phyloP scores from a whole-genome alignment of 1,140 invertebrate genomes.

The Drosophila prosaltans region DNA sequence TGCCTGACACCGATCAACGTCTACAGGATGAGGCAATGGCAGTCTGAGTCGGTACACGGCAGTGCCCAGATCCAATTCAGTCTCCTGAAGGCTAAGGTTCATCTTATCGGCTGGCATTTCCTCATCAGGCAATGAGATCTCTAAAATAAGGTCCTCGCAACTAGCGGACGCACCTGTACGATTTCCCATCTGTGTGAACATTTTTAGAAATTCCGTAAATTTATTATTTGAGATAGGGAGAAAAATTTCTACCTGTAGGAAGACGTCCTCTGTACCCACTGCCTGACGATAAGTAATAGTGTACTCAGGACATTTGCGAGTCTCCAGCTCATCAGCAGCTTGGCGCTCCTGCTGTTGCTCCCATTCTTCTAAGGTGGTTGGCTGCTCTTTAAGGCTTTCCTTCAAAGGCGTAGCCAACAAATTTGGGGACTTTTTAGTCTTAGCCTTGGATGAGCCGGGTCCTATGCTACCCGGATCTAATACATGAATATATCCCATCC shows the following conservation, averaged over 20 bases:
- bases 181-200: constrained; percentile 88
- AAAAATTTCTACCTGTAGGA: constrained; percentile 86
- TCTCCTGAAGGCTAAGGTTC: constrained; percentile 88
- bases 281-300: constrained; percentile 93
- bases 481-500: neutral
- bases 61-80: constrained; percentile 87
- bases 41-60: constrained; percentile 88
- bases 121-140: constrained; percentile 89
- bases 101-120: constrained; percentile 86
- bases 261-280: constrained; percentile 93
- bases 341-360: constrained; percentile 83
- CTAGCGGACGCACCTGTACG: constrained; percentile 92
- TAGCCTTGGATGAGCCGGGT: constrained; percentile 12
- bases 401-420: constrained; percentile 44
- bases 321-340: constrained; percentile 85
- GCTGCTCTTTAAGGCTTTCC: constrained; percentile 46
- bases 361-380: constrained; percentile 85
- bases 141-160: constrained; percentile 92
- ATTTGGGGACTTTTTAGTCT: constrained; percentile 46
- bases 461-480: constrained; percentile 62
- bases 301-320: constrained; percentile 89
- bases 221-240: neutral
- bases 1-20: constrained; percentile 91
- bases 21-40: constrained; percentile 90
- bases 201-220: neutral